Evolutionary conservation across 1,140 invertebrate genomes (phyloP).

Genomic region (Holotrichia oblita): DNA sequence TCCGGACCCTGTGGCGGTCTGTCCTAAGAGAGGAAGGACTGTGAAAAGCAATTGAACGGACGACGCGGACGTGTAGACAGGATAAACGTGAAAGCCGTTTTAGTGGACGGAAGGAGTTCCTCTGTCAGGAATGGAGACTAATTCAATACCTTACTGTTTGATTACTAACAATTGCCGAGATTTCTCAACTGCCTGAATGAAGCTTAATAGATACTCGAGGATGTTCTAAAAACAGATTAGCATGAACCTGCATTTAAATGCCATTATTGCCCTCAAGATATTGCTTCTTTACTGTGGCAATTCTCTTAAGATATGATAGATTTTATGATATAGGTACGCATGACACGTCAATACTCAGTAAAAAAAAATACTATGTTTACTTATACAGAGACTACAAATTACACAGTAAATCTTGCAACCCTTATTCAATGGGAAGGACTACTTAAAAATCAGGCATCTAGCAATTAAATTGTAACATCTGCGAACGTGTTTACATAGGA

Average conservation of each 20-base stretch:
- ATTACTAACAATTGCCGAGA: not conserved
- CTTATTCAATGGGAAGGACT: too few relatives aligned
- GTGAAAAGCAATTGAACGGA: not conserved
- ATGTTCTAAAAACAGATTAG: too few relatives aligned
- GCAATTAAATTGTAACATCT: too few relatives aligned
- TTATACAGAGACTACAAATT: too few relatives aligned
- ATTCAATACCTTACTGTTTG: not conserved
- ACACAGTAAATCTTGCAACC: too few relatives aligned
- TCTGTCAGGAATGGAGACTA: not conserved
- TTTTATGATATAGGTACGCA: too few relatives aligned
- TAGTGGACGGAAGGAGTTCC: constrained; percentile 9
- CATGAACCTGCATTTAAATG: not conserved
- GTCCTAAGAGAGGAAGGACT: not conserved
- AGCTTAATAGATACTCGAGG: not conserved
- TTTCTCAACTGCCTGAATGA: not conserved
- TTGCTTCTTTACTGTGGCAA: too few relatives aligned
- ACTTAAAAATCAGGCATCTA: too few relatives aligned
- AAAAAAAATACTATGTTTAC: too few relatives aligned
- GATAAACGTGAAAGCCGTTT: constrained; percentile 14
- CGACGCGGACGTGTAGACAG: not conserved
- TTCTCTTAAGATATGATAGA: too few relatives aligned
- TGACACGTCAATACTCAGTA: too few relatives aligned
- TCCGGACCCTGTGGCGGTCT: not conserved
- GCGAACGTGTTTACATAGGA: too few relatives aligned
- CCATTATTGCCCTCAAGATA: not conserved